Evolutionary conservation across 2,888 invertebrate genomes (phyloP), one percentile per base, ranked within the genome.

Genomic region (Agapostemon virescens): DNA sequence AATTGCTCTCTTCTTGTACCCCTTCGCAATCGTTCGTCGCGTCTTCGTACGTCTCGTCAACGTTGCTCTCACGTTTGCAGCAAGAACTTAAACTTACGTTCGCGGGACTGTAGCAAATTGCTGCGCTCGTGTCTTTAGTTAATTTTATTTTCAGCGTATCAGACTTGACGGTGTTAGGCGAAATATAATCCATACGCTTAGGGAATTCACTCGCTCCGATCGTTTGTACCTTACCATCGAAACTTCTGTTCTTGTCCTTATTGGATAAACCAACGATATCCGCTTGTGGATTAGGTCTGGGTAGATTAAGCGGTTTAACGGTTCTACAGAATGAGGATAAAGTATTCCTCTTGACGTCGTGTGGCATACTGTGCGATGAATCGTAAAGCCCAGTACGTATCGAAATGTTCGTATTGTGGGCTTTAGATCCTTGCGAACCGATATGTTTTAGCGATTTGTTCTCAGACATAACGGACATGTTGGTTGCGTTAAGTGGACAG

Each of bases 341-440:
- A n/a, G 78, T 85, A n/a, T 55, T 78, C 36, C 88, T 91, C 52
- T 89, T 89, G 1, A 77, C 63, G 15, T 90, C 89, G 6, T 90
- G 86, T n/a, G 88, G 86, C 2, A 84, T 71, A 69, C 84, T 87
- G 13, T 89, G 89, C 20, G 90, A 90, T 4, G 92, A 90, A 84
- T 92, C 89, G 42, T 92, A 92, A 1, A 92, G 79, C 72, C 92
- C 90, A 38, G 90, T 92, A 64, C 92, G 90, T 85, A 92, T 92
- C 0, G 92, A 91, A 64, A 92, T 90, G 74, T 92, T 92, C 11
- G 90, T 90, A 80, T 88, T 91, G 52, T 88, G 90, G 9, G 90
- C 81, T 79, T 90, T 90, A 4, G 86, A 85, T 11, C 72, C 55
- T 61, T 77, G 79, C 0, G 33, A 61, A 58, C 76, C 80, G 13